Evolutionary conservation across 2,888 invertebrate genomes (phyloP).

Genomic region (Patella ulyssiponensis): DNA sequence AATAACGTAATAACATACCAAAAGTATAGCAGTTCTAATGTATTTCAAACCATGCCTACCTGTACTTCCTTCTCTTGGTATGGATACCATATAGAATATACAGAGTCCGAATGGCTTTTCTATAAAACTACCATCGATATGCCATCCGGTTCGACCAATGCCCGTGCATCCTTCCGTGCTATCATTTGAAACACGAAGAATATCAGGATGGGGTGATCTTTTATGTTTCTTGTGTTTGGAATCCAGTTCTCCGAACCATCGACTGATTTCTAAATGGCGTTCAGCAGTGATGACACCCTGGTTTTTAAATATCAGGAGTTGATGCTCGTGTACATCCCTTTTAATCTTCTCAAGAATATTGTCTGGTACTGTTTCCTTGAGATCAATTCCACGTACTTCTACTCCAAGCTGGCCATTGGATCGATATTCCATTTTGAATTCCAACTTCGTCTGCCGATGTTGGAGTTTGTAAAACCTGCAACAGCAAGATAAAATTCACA

Average conservation of each 20-base stretch:
- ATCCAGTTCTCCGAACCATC: conserved; percentile 66
- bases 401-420: conserved; percentile 46
- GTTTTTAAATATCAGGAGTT: conserved; percentile 62
- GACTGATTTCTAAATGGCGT: conserved; percentile 59
- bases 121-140: conserved; percentile 68
- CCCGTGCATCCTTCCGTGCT: conserved; percentile 61
- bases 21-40: no score
- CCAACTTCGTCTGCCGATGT: no score
- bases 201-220: conserved; percentile 63
- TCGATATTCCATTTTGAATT: no score
- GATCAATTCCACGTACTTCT: conserved; percentile 56
- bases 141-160: conserved; percentile 68
- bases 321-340: conserved; percentile 54
- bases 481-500: no score
- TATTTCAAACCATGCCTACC: conserved; percentile 41
- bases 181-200: conserved; percentile 66
- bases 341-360: conserved; percentile 53
- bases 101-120: conserved; percentile 59
- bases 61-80: conserved; percentile 62
- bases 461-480: no score
- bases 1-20: no score
- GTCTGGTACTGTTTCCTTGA: conserved; percentile 45
- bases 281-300: conserved; percentile 57
- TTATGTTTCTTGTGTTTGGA: conserved; percentile 68
- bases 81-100: conserved; percentile 61